Evolutionary conservation across 2,888 invertebrate species (phyloP).

Genomic region (Drosophila fulvimacula): DNA sequence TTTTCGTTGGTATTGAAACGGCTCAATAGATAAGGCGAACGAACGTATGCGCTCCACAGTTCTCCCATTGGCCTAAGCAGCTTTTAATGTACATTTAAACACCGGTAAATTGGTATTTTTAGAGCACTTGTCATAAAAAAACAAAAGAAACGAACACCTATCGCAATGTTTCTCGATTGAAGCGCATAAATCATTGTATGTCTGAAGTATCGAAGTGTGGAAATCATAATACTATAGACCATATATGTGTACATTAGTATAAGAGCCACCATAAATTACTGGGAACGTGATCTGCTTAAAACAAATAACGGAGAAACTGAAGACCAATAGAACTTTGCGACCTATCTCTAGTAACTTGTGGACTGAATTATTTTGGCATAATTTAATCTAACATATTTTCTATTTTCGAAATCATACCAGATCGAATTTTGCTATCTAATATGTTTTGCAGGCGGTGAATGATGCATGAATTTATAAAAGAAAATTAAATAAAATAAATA

Average conservation of each 20-base stretch:
- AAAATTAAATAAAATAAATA: too few relatives aligned
- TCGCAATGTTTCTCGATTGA: slow-evolving; percentile 39
- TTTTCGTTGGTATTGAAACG: slow-evolving; percentile 43
- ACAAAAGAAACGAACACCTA: slow-evolving; percentile 17
- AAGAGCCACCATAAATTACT: slow-evolving; percentile 2
- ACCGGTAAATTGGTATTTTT: slow-evolving; percentile 73
- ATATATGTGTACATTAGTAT: slow-evolving; percentile 14
- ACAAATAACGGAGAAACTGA: neutral
- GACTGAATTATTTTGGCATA: too few relatives aligned
- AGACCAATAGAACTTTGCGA: too few relatives aligned
- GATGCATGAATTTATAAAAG: too few relatives aligned
- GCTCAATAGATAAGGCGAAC: slow-evolving; percentile 56
- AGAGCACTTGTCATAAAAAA: slow-evolving; percentile 71
- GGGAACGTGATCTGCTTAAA: slow-evolving; percentile 20
- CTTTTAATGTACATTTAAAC: slow-evolving; percentile 79
- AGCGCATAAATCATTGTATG: slow-evolving; percentile 67
- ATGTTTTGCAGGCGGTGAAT: too few relatives aligned
- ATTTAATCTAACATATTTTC: too few relatives aligned
- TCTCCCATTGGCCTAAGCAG: slow-evolving; percentile 49
- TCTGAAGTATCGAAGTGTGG: slow-evolving; percentile 17
- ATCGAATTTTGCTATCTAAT: too few relatives aligned
- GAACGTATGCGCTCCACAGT: slow-evolving; percentile 8
- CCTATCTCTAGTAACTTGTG: neutral
- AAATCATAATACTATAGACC: slow-evolving; percentile 31
- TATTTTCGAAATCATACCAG: too few relatives aligned